Percentiles rank a stretch among this genome's conserved stretches.
Evolutionary conservation across 2,113 vertebrate species (phyloP).

Genomic region (Rynchops niger): DNA sequence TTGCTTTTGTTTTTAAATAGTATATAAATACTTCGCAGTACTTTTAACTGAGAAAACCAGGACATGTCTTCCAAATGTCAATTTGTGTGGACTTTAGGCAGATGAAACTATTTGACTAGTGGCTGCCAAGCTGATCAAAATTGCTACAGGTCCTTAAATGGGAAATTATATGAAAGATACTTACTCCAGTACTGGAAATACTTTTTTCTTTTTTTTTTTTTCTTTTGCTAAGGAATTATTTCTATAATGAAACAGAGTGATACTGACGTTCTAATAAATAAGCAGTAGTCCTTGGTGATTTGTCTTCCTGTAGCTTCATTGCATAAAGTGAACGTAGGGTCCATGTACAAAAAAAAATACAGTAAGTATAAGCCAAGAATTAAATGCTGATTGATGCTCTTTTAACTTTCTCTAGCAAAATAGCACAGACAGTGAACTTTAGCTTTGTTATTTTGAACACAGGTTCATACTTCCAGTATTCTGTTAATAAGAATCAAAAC

Average conservation of each 20-base stretch:
- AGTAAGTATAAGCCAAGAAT: not conserved
- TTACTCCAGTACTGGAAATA: not conserved
- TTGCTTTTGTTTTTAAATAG: not conserved
- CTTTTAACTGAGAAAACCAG: not conserved
- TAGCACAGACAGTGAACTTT: not conserved
- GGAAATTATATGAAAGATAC: not conserved
- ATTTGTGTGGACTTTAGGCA: not conserved
- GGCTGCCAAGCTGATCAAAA: not conserved
- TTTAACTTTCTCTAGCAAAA: not conserved
- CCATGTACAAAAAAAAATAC: not conserved
- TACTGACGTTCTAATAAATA: not conserved
- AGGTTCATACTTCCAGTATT: not conserved
- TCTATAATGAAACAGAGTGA: not conserved
- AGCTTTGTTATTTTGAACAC: not conserved
- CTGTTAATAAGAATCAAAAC: not conserved
- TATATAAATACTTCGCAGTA: not conserved
- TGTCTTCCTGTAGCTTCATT: not conserved
- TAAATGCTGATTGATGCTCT: not conserved
- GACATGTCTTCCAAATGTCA: not conserved
- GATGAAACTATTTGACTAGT: not conserved
- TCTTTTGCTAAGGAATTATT: not conserved
- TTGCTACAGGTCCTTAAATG: not conserved
- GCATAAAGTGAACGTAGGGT: not conserved
- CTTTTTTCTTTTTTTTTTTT: too few species aligned
- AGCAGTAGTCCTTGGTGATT: not conserved